phyloP scores from a whole-genome alignment of 2,113 vertebrate species.

The Muscicapa adusta region DNA sequence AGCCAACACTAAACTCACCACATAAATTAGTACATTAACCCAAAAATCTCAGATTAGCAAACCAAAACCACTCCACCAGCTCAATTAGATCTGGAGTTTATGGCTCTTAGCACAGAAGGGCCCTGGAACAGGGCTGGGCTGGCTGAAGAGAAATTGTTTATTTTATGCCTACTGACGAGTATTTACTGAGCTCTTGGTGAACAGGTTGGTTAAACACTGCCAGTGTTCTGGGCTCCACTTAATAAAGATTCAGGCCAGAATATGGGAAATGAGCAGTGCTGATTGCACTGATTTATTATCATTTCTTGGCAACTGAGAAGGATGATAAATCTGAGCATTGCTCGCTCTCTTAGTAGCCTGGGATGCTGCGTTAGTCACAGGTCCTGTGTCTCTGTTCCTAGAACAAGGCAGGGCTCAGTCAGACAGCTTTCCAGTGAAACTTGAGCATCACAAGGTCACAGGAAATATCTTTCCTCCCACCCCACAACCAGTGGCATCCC shows the following conservation, averaged over 20 bases:
- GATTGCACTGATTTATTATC: neutral
- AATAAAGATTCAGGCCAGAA: neutral
- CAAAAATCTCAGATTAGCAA: too few relatives aligned
- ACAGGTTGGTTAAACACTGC: neutral
- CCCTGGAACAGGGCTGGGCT: neutral
- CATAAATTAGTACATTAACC: too few relatives aligned
- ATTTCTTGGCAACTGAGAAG: neutral
- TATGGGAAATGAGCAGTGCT: neutral
- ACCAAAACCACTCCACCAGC: too few relatives aligned
- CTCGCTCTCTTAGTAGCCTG: accelerated
- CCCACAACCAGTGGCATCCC: neutral
- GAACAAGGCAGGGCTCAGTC: neutral
- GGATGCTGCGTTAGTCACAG: neutral
- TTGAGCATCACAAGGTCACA: neutral
- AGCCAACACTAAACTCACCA: too few relatives aligned
- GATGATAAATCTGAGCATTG: neutral
- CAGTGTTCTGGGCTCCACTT: neutral
- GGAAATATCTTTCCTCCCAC: neutral
- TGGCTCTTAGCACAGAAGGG: neutral
- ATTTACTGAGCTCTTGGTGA: neutral
- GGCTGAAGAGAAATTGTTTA: neutral
- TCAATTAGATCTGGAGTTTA: neutral
- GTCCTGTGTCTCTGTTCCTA: neutral
- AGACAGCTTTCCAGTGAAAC: neutral
- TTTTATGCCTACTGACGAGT: neutral